These are phyloP conservation scores for Campoletis sonorensis DNA, from an alignment of 1,140 invertebrate genomes.

Conservation along the genomic window DNA sequence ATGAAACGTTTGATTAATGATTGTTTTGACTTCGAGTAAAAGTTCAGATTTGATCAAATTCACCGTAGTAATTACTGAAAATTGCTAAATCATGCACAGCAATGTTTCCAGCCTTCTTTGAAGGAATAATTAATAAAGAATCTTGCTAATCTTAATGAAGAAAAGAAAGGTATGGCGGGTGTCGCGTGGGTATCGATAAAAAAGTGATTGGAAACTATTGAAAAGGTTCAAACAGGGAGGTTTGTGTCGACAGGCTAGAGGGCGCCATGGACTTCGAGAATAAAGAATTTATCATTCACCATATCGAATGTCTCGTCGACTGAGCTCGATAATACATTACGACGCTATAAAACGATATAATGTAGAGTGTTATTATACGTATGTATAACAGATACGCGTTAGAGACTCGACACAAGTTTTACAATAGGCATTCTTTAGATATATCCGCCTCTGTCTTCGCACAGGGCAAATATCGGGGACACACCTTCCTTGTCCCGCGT, in stretches of 20 bases:
- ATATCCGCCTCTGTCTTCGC: constrained; percentile 55
- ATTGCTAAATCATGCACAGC: background rate
- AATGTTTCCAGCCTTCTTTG: background rate
- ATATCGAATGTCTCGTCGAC: constrained; percentile 18
- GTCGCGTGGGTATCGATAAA: constrained; percentile 16
- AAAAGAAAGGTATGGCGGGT: background rate
- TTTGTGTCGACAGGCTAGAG: background rate
- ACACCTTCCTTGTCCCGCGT: constrained; percentile 46
- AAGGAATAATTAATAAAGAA: background rate
- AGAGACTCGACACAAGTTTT: constrained; percentile 33
- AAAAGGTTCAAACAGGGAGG: constrained; percentile 14
- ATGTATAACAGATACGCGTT: constrained; percentile 15
- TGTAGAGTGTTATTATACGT: constrained; percentile 4
- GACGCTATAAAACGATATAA: constrained; percentile 39
- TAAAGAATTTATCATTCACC: constrained; percentile 39
- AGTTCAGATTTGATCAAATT: too few relatives aligned
- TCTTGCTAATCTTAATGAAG: constrained; percentile 31
- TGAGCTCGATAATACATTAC: constrained; percentile 37
- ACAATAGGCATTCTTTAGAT: constrained; percentile 56
- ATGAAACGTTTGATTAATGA: too few relatives aligned
- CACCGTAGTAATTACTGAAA: background rate
- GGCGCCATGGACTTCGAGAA: constrained; percentile 20
- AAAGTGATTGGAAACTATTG: background rate
- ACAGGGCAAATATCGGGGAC: constrained; percentile 46
- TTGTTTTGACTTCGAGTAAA: too few relatives aligned